A percentile compares a stretch with the other conserved stretches of the same genome.
Evolutionary conservation across 2,797 vertebrate species (phyloP).

Genomic region (Microctenopoma lineatum): DNA sequence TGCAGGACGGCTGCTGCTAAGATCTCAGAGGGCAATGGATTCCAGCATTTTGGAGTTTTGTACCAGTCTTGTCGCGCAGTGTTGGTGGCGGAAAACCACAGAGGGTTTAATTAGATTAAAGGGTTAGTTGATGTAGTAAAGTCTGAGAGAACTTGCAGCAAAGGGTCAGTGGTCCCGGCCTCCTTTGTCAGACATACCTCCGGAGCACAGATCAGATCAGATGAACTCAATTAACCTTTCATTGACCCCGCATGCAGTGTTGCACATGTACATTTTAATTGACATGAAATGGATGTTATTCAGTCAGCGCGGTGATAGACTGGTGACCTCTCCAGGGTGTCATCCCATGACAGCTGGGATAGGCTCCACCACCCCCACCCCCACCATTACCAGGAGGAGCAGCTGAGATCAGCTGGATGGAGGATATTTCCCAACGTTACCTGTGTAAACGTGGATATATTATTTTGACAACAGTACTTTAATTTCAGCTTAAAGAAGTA

Average conservation of each 20-base stretch:
- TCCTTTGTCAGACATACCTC: not conserved
- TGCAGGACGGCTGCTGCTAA: conserved; percentile 57
- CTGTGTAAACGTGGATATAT: no score
- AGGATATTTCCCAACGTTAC: not conserved
- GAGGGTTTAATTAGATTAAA: conserved; percentile 28
- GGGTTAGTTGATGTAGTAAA: conserved; percentile 13
- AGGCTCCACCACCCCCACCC: no score
- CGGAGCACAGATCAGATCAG: not conserved
- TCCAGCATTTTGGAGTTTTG: conserved; percentile 52
- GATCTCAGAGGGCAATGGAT: conserved; percentile 61
- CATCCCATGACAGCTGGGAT: no score
- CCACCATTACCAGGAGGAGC: no score
- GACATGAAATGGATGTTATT: not conserved
- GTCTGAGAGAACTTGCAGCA: conserved; percentile 14
- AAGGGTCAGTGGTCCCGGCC: not conserved
- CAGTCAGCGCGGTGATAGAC: no score
- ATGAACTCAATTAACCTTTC: not conserved
- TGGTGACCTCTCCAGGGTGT: no score
- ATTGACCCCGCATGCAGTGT: not conserved
- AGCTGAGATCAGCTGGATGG: not conserved
- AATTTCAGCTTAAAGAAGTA: not conserved
- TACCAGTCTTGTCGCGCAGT: conserved; percentile 34
- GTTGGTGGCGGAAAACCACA: conserved; percentile 36
- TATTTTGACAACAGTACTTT: no score
- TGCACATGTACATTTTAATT: conserved; percentile 1